phyloP scores from a whole-genome alignment of 2,888 invertebrate species.

The Congeria kusceri region DNA sequence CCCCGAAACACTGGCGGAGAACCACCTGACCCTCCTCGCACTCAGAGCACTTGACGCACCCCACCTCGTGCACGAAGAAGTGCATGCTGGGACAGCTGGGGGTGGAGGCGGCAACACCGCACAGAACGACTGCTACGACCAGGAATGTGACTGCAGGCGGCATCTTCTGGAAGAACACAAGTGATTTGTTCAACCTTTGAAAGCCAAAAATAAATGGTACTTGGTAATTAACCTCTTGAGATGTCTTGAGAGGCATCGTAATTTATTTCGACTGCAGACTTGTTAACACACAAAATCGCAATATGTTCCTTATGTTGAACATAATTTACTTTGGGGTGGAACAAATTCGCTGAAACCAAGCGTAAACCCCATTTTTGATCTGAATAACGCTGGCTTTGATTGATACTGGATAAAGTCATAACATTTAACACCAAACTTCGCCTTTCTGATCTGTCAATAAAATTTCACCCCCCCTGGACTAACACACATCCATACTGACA shows the following conservation, averaged over 20 bases:
- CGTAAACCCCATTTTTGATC: no score
- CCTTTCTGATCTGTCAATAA: no score
- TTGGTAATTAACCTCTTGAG: not conserved
- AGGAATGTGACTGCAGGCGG: not conserved
- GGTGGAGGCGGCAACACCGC: constrained; percentile 2
- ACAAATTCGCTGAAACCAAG: no score
- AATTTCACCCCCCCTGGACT: no score
- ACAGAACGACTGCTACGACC: not conserved
- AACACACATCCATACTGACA: no score
- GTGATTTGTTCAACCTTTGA: not conserved
- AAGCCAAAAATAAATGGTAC: not conserved
- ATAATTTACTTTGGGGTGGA: no score
- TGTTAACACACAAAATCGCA: no score
- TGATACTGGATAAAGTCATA: no score
- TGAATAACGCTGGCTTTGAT: no score
- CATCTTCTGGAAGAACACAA: not conserved
- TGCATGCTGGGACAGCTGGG: constrained; percentile 15
- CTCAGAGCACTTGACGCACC: constrained; percentile 37
- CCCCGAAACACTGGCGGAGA: constrained; percentile 29
- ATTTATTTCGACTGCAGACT: no score
- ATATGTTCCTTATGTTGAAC: no score
- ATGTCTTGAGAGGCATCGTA: not conserved
- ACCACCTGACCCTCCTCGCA: constrained; percentile 39
- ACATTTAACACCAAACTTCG: no score
- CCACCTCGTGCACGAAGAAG: constrained; percentile 21